Conservation (phyloP, 2,113 vertebrate genomes). For the Cercocebus atys region DNA sequence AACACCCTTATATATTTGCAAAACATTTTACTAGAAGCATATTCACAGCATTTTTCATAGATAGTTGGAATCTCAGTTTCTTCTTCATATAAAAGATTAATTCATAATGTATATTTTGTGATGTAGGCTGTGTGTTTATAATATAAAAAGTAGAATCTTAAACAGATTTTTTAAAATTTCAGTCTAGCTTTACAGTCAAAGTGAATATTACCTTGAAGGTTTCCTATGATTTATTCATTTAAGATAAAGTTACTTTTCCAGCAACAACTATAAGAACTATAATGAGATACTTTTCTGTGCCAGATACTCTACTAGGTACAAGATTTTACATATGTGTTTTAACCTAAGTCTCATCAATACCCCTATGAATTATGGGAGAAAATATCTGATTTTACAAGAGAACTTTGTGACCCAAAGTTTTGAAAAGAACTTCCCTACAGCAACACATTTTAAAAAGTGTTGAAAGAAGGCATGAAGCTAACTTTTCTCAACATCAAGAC, state of each 20-base stretch:
- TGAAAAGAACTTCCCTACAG: background rate
- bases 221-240: background rate
- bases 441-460: background rate
- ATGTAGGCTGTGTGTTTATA: background rate
- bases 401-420: background rate
- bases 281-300: background rate
- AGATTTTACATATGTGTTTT: background rate
- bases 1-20: background rate
- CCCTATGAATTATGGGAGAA: background rate
- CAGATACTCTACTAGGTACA: background rate
- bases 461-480: background rate
- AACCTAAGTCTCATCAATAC: background rate
- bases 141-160: background rate
- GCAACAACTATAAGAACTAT: background rate
- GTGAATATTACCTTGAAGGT: background rate
- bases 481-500: background rate
- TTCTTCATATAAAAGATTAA: background rate
- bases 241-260: background rate
- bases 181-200: background rate
- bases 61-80: background rate
- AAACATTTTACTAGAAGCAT: background rate
- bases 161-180: background rate
- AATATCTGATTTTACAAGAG: background rate
- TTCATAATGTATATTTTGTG: background rate
- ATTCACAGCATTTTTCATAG: background rate